Base-by-base conservation (phyloP, 2,113 vertebrate genomes). In the Lota lota region DNA sequence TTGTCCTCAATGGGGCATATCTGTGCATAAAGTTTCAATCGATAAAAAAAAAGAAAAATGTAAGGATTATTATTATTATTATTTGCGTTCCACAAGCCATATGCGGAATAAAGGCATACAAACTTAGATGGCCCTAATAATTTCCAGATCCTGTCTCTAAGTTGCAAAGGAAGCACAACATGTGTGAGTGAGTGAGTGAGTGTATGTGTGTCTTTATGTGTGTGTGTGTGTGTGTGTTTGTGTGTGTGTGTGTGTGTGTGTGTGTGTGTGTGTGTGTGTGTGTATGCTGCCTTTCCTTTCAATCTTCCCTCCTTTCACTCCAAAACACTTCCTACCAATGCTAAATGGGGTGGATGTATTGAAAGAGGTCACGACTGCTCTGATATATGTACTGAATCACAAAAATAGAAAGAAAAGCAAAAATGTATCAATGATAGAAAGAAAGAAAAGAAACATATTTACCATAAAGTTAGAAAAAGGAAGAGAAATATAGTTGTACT, bases 171-270 rank as follows among this genome's bases (percentile, higher is more conserved):
- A 56, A 56, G 53, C 53, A n/a, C 53, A 18, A 16, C 53, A 18
- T 56, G 53, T 40, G 67, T 63, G 61, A 53, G 61, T 40, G 53
- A 5, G 15, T 56, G 18, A 18, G 7, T 56, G 53, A 18, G 15
- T 18, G 14, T 56, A 16, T n/a, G 53, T 56, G 53, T n/a, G 53
- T 56, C 8, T n/a, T 5, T 56, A 2, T 8, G 4, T 56, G 53
- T n/a, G 53, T 56, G 53, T 54, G 53, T 54, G 53, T 54, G 53
- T 54, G 53, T 54, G 15, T n/a, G 18, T 54, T 1, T 54, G 53
- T 17, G 5, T 51, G 68, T 68, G 40, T 67, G 70, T 60, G 53
- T 61, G 63, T 67, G 21, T 67, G 59, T 36, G 61, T 65, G 54
- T 71, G 63, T 59, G 62, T 71, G 33, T 22, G 51, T 22, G 11